phyloP scores from a whole-genome alignment of 92 coral and sea anemone genomes.

The Metridium senile region DNA sequence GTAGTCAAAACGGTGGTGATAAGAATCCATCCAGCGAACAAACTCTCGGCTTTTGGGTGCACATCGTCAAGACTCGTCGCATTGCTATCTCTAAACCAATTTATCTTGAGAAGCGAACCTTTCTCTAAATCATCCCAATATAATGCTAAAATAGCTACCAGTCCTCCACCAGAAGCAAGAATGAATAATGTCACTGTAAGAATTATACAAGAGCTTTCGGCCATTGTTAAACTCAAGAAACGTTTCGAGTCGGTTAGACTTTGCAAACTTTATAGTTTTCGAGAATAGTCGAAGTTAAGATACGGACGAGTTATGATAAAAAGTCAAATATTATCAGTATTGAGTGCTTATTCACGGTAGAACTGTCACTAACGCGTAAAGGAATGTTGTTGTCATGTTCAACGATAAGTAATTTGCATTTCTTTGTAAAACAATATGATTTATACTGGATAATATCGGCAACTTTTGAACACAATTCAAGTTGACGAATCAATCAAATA shows the following conservation, averaged over 20 bases:
- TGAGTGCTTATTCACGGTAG: neutral
- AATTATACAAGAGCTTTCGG: neutral
- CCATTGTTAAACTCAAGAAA: neutral
- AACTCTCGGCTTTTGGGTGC: neutral
- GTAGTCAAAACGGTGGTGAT: neutral
- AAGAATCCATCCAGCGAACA: slow-evolving; percentile 1
- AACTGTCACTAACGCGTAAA: too few species aligned
- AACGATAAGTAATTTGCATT: neutral
- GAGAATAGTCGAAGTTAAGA: neutral
- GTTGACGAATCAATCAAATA: neutral
- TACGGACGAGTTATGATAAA: neutral
- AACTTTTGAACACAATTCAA: too few species aligned
- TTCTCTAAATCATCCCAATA: neutral
- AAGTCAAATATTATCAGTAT: too few species aligned
- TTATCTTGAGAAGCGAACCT: neutral
- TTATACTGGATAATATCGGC: too few species aligned
- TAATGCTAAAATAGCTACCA: neutral
- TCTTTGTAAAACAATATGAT: neutral
- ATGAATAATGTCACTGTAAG: neutral
- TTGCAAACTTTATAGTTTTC: too few species aligned
- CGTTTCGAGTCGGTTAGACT: neutral
- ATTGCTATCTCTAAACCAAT: neutral
- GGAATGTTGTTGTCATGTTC: neutral
- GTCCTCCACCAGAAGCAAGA: neutral
- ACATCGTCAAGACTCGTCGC: neutral